A percentile compares a stretch with the other conserved stretches of the same genome.
Evolutionary conservation across 2,888 invertebrate genomes (phyloP).

Genomic region (Strigamia transsilvanica): DNA sequence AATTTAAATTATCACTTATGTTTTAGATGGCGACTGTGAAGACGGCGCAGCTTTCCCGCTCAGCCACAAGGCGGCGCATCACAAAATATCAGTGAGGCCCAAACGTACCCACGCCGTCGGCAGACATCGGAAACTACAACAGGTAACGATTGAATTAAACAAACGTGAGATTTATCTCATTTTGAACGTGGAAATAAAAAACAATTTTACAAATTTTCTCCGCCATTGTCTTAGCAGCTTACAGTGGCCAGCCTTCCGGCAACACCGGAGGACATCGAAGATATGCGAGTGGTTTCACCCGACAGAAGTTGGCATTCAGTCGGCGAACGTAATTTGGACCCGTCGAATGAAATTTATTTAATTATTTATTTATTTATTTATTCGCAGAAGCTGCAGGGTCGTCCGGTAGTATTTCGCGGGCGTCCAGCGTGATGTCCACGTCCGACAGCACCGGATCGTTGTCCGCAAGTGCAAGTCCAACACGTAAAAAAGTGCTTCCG

Average conservation of each 20-base stretch:
- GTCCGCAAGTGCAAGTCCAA: conserved; percentile 50
- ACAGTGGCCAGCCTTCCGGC: conserved; percentile 53
- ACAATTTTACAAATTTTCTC: conserved; percentile 37
- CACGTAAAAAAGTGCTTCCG: conserved; percentile 46
- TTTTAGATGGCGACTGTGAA: conserved; percentile 57
- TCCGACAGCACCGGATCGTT: conserved; percentile 52
- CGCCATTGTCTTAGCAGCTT: conserved; percentile 38
- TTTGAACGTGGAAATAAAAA: no score
- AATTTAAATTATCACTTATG: no score
- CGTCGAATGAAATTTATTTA: no score
- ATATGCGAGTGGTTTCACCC: conserved; percentile 35
- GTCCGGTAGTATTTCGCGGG: conserved; percentile 50
- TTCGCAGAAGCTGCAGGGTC: conserved; percentile 31
- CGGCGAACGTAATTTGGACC: conserved; percentile 37
- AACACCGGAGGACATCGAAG: conserved; percentile 52
- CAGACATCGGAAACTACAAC: conserved; percentile 67
- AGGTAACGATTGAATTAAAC: conserved; percentile 56
- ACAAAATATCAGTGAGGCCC: conserved; percentile 81
- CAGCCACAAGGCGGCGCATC: conserved; percentile 81
- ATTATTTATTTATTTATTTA: background rate
- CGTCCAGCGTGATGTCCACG: conserved; percentile 53
- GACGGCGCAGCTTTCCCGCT: conserved; percentile 69
- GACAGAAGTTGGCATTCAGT: conserved; percentile 50
- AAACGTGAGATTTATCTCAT: background rate
- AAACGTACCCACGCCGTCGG: conserved; percentile 79